phyloP scores from a whole-genome alignment of 1,140 invertebrate genomes.

The Steinernema khuongi region DNA sequence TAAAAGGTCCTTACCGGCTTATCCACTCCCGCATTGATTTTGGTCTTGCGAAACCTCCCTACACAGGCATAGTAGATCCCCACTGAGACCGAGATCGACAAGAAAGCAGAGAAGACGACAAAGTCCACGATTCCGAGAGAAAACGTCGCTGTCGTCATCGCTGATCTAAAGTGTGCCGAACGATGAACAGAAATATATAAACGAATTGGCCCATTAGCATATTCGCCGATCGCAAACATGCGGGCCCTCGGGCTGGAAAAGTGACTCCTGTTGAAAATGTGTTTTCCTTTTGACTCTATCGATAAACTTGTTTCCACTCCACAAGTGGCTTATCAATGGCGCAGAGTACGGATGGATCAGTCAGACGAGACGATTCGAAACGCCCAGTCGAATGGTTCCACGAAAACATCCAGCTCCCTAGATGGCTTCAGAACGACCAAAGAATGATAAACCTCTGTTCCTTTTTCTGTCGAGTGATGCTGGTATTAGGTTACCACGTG shows the following conservation, averaged over 20 bases:
- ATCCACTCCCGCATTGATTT: background rate
- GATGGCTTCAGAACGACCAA: background rate
- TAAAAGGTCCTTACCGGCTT: background rate
- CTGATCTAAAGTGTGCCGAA: too few species aligned
- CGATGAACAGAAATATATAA: background rate
- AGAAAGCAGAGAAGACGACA: background rate
- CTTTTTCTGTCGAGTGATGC: background rate
- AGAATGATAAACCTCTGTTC: background rate
- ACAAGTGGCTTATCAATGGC: background rate
- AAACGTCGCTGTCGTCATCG: background rate
- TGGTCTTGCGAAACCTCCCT: background rate
- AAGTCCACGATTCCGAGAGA: background rate
- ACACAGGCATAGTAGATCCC: slow-evolving; percentile 1
- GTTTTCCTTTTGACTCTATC: background rate
- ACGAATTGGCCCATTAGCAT: background rate
- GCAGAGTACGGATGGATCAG: background rate
- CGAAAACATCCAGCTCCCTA: background rate
- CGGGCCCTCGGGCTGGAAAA: too few species aligned
- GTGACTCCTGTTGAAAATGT: background rate
- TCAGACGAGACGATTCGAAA: background rate
- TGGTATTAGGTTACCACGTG: background rate
- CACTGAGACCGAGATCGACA: slow-evolving; percentile 7
- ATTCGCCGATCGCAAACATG: background rate
- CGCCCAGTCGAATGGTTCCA: background rate
- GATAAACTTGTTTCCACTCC: background rate